Evolutionary conservation across 2,888 invertebrate genomes (phyloP), one percentile per base, ranked within the genome.

Genomic region (Platerodrilus igneus): DNA sequence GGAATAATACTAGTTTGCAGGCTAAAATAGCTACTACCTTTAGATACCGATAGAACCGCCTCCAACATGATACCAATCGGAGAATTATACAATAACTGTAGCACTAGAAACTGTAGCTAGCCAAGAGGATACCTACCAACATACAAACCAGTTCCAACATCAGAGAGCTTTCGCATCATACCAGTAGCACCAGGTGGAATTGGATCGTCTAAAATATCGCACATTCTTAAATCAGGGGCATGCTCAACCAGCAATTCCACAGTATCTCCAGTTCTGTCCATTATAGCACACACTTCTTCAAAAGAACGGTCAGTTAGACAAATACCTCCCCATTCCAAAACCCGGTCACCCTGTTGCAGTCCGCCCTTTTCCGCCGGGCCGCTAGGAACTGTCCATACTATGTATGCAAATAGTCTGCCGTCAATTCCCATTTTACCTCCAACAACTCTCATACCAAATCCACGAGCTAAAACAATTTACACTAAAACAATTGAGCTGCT

Each of bases 401-500:
- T 86, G 65, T 87, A 86, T 28, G 92, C 92, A 66, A 90, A 89
- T 49, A 91, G 80, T 20, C 84, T 81, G 3, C 91, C 91, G 66
- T 89, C 89, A 17, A 81, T 76, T 41, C 86, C 86, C 17, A 84
- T 83, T 68, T 92, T 92, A 16, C 94, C 94, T 10, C 93, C 94
- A 27, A 93, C 91, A 15, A 94, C 90, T 47, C 92, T 78, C 90
- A 95, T 90, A 18, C 94, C 94, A 62, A 93, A 90, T 40, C 93
- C 93, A 52, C 89, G 83, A 50, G 89, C 87, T 86, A 68, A 19
- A 69, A 65, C 30, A 28, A 15, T 18, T 23, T 22, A 16, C 16
- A 13, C 3, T 23, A 16, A 34, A 23, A 15, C 4, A 13, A 15
- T 5, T 32, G 14, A 13, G 10, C n/a, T n/a, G n/a, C n/a, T n/a